Evolutionary conservation across 2,113 vertebrate genomes (phyloP).

Genomic region (Fregetta grallaria): DNA sequence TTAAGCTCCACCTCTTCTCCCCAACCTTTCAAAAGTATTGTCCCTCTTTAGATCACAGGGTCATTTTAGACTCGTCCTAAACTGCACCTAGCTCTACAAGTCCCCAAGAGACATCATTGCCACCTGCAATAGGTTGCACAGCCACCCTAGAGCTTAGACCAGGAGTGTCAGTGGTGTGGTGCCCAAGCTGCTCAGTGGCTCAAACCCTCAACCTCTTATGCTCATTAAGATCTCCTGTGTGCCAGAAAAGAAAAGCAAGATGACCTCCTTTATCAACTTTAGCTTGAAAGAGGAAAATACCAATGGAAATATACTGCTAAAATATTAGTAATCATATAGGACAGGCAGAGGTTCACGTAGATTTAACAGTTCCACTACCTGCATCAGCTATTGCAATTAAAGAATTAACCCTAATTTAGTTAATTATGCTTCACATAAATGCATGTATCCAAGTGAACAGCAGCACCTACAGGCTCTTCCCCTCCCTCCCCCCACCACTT

Average conservation of each 20-base stretch:
- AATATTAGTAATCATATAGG: neutral
- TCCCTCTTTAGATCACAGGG: neutral
- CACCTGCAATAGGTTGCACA: neutral
- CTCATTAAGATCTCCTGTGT: neutral
- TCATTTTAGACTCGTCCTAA: neutral
- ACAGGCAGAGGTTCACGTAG: neutral
- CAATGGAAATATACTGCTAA: neutral
- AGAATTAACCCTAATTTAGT: neutral
- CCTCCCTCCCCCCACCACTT: neutral
- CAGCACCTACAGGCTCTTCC: neutral
- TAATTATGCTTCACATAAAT: neutral
- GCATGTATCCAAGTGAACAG: neutral
- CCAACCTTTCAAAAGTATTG: neutral
- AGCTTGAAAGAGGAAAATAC: neutral
- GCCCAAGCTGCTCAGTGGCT: neutral
- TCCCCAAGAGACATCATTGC: neutral
- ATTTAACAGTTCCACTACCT: neutral
- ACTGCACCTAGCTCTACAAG: neutral
- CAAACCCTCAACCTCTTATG: neutral
- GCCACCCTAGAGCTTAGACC: too few relatives aligned
- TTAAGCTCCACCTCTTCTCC: neutral
- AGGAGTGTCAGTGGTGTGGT: accelerated
- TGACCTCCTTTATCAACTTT: neutral
- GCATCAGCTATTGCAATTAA: neutral
- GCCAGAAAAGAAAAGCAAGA: neutral